Evolutionary conservation across 2,888 invertebrate species (phyloP).

Genomic region (Stenichneumon culpator): DNA sequence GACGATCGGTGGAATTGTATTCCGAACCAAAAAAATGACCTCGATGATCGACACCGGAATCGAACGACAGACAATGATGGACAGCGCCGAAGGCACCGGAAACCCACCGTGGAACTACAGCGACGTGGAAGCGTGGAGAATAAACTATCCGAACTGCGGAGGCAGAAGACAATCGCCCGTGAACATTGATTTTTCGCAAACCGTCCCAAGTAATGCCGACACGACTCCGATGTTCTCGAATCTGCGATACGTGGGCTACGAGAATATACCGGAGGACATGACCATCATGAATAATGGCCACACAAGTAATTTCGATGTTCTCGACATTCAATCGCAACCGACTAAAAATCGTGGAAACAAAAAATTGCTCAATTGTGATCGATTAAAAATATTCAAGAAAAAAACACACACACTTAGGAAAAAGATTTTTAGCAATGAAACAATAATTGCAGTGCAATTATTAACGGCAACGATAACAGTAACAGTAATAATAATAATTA

Average conservation of each 20-base stretch:
- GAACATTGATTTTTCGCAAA: constrained; percentile 58
- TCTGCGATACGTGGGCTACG: constrained; percentile 21
- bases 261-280: constrained; percentile 14
- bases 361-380: background rate
- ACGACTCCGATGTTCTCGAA: background rate
- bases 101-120: constrained; percentile 42
- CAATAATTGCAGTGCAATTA: too few relatives aligned
- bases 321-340: background rate
- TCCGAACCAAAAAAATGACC: background rate
- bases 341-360: background rate
- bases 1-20: background rate
- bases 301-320: constrained; percentile 16
- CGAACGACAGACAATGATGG: background rate
- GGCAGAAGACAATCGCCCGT: constrained; percentile 70
- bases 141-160: constrained; percentile 60
- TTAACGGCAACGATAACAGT: too few relatives aligned
- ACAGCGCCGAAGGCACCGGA: background rate
- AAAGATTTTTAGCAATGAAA: background rate
- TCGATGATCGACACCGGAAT: background rate
- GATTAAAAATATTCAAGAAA: background rate
- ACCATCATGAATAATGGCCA: constrained; percentile 31
- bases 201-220: background rate
- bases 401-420: background rate
- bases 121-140: constrained; percentile 59
- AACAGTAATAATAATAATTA: too few relatives aligned